Conservation (phyloP, 2,797 vertebrate genomes). For the Lacerta bilineata region DNA sequence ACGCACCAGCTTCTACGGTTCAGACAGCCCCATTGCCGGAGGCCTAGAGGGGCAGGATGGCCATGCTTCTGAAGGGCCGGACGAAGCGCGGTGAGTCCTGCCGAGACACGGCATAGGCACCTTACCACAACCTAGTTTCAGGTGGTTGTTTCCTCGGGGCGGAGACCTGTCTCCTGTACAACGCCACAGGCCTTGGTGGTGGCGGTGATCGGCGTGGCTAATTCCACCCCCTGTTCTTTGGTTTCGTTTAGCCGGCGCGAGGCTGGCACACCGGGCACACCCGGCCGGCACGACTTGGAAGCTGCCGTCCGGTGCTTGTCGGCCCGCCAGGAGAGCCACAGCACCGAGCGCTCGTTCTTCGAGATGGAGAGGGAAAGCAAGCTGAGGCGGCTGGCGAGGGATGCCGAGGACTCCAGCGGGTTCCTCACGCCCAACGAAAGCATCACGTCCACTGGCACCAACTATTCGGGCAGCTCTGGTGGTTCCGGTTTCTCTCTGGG, state of each 20-base stretch:
- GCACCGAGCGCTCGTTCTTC: constrained; percentile 84
- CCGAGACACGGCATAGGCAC: too few relatives aligned
- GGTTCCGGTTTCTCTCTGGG: constrained; percentile 82
- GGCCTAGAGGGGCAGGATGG: constrained; percentile 78
- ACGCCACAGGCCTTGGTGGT: not conserved
- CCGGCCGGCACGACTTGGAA: constrained; percentile 86
- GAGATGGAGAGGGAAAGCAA: constrained; percentile 86
- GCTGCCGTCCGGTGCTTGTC: constrained; percentile 85
- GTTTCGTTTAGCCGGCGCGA: not conserved
- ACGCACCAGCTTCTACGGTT: constrained; percentile 78
- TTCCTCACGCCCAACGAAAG: constrained; percentile 88
- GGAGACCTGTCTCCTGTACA: not conserved
- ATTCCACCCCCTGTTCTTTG: constrained; percentile 56
- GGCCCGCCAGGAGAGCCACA: constrained; percentile 83
- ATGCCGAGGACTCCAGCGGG: constrained; percentile 81
- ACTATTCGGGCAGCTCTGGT: constrained; percentile 83
- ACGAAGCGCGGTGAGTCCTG: constrained; percentile 71
- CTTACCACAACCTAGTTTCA: not conserved
- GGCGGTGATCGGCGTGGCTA: not conserved
- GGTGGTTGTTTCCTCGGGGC: not conserved
- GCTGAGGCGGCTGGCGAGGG: constrained; percentile 76
- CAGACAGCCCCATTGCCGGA: constrained; percentile 76
- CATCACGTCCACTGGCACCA: constrained; percentile 84
- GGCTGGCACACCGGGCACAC: constrained; percentile 82
- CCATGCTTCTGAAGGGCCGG: constrained; percentile 42